phyloP scores from a whole-genome alignment of 1,140 invertebrate genomes.

The Luehdorfia chinensis region DNA sequence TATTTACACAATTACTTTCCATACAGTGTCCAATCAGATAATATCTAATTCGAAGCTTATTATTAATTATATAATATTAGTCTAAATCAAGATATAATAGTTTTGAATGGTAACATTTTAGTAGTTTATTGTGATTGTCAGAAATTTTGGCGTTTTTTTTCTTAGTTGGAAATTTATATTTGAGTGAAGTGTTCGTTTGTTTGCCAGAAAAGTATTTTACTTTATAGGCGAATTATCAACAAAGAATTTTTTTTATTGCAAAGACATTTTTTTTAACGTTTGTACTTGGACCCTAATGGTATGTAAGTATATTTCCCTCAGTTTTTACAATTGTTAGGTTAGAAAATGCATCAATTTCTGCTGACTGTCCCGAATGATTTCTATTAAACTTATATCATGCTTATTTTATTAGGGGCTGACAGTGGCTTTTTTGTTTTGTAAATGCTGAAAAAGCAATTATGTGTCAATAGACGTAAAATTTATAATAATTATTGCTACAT shows the following conservation, averaged over 20 bases:
- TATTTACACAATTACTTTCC: too few species aligned
- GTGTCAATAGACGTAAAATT: background rate
- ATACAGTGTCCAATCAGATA: too few species aligned
- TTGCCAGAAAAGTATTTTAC: constrained; percentile 1
- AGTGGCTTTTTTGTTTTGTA: constrained; percentile 62
- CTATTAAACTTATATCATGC: constrained; percentile 50
- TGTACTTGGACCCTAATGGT: constrained; percentile 31
- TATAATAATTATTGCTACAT: background rate
- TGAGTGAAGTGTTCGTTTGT: constrained; percentile 4
- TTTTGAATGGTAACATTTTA: constrained; percentile 41
- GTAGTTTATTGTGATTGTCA: constrained; percentile 26
- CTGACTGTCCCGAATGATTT: constrained; percentile 64
- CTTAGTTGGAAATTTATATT: constrained; percentile 9
- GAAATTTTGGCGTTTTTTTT: background rate
- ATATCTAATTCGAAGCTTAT: too few species aligned
- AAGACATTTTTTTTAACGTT: background rate
- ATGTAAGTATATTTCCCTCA: constrained; percentile 49
- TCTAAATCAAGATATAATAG: too few species aligned
- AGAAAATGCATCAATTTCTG: constrained; percentile 65
- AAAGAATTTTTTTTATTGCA: background rate
- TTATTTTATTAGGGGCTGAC: constrained; percentile 67
- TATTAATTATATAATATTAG: too few species aligned
- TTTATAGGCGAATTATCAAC: background rate
- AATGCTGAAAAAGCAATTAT: constrained; percentile 28
- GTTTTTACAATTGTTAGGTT: constrained; percentile 57